phyloP scores from a whole-genome alignment of 2,888 invertebrate genomes.

The Lasioglossum leucozonium region DNA sequence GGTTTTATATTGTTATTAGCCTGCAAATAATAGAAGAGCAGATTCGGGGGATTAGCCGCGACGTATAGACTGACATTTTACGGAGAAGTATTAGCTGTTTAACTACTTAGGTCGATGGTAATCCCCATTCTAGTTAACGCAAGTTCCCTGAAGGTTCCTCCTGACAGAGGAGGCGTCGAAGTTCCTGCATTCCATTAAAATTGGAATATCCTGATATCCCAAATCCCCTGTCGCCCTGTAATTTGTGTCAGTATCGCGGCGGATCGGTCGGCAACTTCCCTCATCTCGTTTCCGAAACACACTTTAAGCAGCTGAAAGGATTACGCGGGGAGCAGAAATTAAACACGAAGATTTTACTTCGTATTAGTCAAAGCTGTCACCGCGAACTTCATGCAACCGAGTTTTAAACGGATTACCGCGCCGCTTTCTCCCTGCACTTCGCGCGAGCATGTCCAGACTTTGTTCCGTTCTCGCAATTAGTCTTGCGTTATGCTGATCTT shows the following conservation, averaged over 20 bases:
- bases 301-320: constrained; percentile 21
- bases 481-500: background rate
- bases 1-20: background rate
- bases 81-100: constrained; percentile 37
- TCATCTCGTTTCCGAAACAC: background rate
- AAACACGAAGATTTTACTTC: background rate
- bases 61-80: constrained; percentile 19
- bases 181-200: constrained; percentile 44
- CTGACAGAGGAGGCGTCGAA: constrained; percentile 34
- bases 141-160: constrained; percentile 43
- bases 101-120: constrained; percentile 42
- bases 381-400: background rate
- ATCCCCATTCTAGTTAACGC: constrained; percentile 42
- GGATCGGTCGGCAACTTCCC: constrained; percentile 27
- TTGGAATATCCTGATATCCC: constrained; percentile 32
- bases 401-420: background rate
- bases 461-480: background rate
- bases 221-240: constrained; percentile 34
- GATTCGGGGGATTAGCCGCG: background rate
- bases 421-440: background rate
- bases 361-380: background rate
- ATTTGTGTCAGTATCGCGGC: constrained; percentile 38
- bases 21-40: background rate
- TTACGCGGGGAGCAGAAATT: background rate
- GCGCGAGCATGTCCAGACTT: background rate